Evolutionary conservation across 2,113 vertebrate genomes (phyloP).

Genomic region (Cacatua alba): DNA sequence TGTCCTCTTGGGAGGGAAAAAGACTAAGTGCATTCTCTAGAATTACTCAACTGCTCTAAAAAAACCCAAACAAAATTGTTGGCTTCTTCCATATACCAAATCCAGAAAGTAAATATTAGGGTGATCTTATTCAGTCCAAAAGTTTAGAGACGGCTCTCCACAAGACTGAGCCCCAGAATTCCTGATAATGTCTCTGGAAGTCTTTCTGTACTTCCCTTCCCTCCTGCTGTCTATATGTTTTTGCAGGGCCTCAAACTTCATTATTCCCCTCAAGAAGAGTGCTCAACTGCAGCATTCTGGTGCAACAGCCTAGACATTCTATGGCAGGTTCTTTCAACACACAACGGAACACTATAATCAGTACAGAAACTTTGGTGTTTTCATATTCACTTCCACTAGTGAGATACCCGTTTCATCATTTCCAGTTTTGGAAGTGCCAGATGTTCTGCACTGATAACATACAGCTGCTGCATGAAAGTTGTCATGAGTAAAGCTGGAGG

Average conservation of each 20-base stretch:
- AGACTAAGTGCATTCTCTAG: neutral
- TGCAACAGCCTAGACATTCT: neutral
- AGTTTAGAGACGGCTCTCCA: neutral
- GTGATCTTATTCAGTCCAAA: neutral
- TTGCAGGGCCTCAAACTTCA: neutral
- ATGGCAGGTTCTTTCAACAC: neutral
- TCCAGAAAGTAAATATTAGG: neutral
- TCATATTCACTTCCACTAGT: neutral
- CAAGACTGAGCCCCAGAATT: neutral
- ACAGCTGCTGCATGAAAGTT: neutral
- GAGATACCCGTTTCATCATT: neutral
- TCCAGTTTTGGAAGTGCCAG: neutral
- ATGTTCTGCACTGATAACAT: constrained; percentile 60
- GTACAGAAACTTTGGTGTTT: neutral
- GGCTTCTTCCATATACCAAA: neutral
- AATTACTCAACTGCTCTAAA: neutral
- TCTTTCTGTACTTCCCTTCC: neutral
- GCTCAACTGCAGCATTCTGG: neutral
- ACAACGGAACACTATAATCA: neutral
- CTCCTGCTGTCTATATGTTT: neutral
- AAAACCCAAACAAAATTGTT: neutral
- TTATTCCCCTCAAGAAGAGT: neutral
- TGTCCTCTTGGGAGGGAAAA: neutral
- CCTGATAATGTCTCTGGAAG: neutral
- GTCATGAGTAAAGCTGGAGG: neutral